Evolutionary conservation across 2,797 vertebrate species (phyloP), one percentile per base, ranked within the genome.

Genomic region (Sebastolobus altivelis): DNA sequence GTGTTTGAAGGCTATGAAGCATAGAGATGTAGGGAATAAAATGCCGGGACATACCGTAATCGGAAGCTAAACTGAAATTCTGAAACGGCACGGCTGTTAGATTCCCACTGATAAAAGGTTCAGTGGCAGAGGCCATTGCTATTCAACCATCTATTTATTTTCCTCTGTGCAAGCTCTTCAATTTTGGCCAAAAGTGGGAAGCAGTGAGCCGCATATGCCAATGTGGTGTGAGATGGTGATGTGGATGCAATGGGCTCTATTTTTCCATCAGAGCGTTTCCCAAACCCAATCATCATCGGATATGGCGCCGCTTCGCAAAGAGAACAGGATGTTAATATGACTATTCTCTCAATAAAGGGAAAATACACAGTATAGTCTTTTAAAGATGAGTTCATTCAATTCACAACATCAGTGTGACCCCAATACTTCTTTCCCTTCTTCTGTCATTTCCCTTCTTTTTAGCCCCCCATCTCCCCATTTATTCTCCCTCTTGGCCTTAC

Each of bases 21-120:
- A 95, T 97, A 98, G 97, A 99, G 97, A 97, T 98, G 98, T 98
- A 98, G 97, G 97, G 96, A 97, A 96, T 97, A 97, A 99, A 98
- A 98, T 95, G 97, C 96, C 96, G 93, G 97, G 97, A 99, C 98
- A 98, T 97, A 97, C 97, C 98, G 97, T 99, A 99, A 98, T 99
- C 98, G 97, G 97, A 98, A 97, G 97, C 97, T 97, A 97, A 97
- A 97, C 97, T 96, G 93, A 97, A 97, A 97, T 97, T 97, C 96
- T 95, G 95, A 95, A 95, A 96, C 94, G 92, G 91, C 95, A 95
- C 92, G 95, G 94, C 95, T 96, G 95, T 96, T 96, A 96, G 95
- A 96, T 96, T 96, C 94, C 95, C 94, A 95, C 95, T 95, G 95
- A 96, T 96, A 96, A 95, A 95, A 95, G 95, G 95, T 95, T 95